Percentiles rank a stretch among this genome's conserved stretches.
phyloP scores from a whole-genome alignment of 1,140 invertebrate genomes.

The Philaenus spumarius region DNA sequence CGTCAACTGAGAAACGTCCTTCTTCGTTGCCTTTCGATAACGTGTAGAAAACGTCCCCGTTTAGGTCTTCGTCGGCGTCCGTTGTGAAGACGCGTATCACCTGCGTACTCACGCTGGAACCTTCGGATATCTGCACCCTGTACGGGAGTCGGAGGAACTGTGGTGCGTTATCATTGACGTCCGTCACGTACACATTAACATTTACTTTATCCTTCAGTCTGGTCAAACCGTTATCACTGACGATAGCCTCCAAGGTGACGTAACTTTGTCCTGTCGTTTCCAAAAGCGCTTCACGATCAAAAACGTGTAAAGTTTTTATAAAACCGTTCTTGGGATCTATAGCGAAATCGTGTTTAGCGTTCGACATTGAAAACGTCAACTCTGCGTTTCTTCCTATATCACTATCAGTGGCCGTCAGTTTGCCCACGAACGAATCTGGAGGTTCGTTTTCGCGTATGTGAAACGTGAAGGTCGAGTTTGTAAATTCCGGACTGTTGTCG shows the following conservation, averaged over 20 bases:
- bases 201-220: constrained; percentile 79
- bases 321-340: constrained; percentile 90
- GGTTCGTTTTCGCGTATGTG: constrained; percentile 83
- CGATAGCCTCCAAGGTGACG: constrained; percentile 74
- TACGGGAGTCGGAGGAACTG: constrained; percentile 77
- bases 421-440: constrained; percentile 82
- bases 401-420: constrained; percentile 78
- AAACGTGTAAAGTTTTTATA: constrained; percentile 73
- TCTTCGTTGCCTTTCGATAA: constrained; percentile 73
- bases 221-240: constrained; percentile 78
- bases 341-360: constrained; percentile 72
- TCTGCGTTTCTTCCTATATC: constrained; percentile 90
- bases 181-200: constrained; percentile 78
- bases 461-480: constrained; percentile 77
- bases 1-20: constrained; percentile 75
- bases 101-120: constrained; percentile 64
- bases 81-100: constrained; percentile 77
- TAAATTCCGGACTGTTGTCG: constrained; percentile 87
- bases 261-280: constrained; percentile 65
- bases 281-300: constrained; percentile 81
- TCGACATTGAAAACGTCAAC: constrained; percentile 74
- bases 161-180: constrained; percentile 90
- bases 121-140: constrained; percentile 78
- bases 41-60: constrained; percentile 84
- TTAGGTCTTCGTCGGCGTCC: constrained; percentile 83